phyloP scores from a whole-genome alignment of 2,113 vertebrate genomes.

The Apistogramma diplotaenia region DNA sequence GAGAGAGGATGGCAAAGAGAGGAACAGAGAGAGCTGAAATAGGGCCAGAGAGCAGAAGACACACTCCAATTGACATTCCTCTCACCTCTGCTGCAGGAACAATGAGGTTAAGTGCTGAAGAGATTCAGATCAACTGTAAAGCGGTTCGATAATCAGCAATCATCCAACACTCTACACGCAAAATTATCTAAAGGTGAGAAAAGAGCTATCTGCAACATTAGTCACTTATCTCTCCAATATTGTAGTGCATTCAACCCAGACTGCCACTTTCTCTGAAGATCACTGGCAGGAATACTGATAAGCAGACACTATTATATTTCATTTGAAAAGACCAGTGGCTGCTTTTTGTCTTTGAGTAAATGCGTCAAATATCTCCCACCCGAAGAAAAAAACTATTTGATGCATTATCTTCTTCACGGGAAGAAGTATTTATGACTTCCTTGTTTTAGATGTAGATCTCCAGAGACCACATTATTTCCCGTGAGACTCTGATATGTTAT shows the following conservation, averaged over 20 bases:
- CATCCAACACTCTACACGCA: conserved; percentile 60
- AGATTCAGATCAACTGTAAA: conserved; percentile 73
- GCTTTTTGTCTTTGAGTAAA: conserved; percentile 43
- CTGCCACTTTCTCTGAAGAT: conserved; percentile 34
- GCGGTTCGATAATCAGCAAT: conserved; percentile 70
- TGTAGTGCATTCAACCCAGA: conserved; percentile 30
- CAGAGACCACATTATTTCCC: conserved; percentile 38
- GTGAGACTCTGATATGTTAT: conserved; percentile 37
- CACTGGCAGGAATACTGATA: conserved; percentile 67
- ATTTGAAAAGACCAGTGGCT: conserved; percentile 41
- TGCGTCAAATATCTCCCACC: neutral
- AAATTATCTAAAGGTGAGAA: conserved; percentile 71
- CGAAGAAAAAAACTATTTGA: neutral
- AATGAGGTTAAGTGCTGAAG: conserved; percentile 75
- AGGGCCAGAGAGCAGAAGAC: conserved; percentile 44
- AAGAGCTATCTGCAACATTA: conserved; percentile 45
- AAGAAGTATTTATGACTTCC: conserved; percentile 4
- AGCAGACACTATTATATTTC: conserved; percentile 48
- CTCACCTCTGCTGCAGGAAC: conserved; percentile 67
- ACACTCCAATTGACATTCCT: conserved; percentile 69
- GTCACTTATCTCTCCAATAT: conserved; percentile 43
- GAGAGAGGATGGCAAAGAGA: neutral
- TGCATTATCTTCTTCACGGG: conserved; percentile 28
- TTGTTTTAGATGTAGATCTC: conserved; percentile 45
- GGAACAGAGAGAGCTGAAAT: conserved; percentile 20